Evolutionary conservation across 92 coral and sea anemone species (phyloP).

Genomic region (Actinernus sp.): DNA sequence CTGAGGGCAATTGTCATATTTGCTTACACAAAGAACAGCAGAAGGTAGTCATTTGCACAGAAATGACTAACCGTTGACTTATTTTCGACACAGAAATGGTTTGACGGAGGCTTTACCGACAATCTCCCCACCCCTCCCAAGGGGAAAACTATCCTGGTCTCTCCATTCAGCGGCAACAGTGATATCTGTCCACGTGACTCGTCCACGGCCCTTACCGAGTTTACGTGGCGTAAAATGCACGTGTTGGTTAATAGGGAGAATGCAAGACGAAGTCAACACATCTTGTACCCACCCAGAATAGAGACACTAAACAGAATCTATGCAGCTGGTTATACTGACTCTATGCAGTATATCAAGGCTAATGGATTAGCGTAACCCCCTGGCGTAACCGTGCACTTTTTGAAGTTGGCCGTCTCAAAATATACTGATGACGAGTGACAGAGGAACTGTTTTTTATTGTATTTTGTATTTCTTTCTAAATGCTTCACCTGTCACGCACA

Average conservation of each 20-base stretch:
- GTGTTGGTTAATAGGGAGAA: slow-evolving; percentile 81
- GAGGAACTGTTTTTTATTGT: too few relatives aligned
- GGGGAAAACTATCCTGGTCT: slow-evolving; percentile 85
- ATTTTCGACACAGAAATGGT: slow-evolving; percentile 95
- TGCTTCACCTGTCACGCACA: too few relatives aligned
- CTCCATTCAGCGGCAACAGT: slow-evolving; percentile 93
- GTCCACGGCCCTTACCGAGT: slow-evolving; percentile 55
- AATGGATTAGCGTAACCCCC: background rate
- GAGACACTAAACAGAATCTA: slow-evolving; percentile 35
- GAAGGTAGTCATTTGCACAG: too few relatives aligned
- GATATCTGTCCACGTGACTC: slow-evolving; percentile 93
- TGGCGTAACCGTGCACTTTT: too few relatives aligned
- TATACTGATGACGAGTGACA: too few relatives aligned
- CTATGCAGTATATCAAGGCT: slow-evolving; percentile 51
- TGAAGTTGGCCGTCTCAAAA: too few relatives aligned
- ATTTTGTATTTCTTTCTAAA: too few relatives aligned
- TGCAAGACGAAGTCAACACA: slow-evolving; percentile 71
- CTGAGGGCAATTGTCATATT: too few relatives aligned
- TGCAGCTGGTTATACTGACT: slow-evolving; percentile 65
- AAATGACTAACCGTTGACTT: too few relatives aligned
- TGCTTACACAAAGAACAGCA: too few relatives aligned
- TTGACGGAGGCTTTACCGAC: slow-evolving; percentile 96
- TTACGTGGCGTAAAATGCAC: slow-evolving; percentile 82
- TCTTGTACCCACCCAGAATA: slow-evolving; percentile 79
- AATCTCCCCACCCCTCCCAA: slow-evolving; percentile 78